phyloP scores from a whole-genome alignment of 2,888 invertebrate species.

The Heteropelma amictum region DNA sequence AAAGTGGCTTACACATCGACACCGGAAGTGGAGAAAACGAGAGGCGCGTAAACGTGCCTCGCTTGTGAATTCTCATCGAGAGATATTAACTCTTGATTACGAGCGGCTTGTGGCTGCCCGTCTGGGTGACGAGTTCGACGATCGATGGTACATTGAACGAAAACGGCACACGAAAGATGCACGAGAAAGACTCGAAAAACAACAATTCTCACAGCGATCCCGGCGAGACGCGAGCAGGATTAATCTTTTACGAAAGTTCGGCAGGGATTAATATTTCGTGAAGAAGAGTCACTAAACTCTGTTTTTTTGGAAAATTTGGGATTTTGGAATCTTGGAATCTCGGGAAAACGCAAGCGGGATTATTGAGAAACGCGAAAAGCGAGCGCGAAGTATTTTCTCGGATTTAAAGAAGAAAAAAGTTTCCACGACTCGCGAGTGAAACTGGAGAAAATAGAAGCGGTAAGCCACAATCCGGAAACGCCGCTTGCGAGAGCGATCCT shows the following conservation, averaged over 20 bases:
- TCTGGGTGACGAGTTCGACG: slow-evolving; percentile 34
- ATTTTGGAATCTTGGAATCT: no score
- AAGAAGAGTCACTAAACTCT: no score
- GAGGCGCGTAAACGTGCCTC: slow-evolving; percentile 51
- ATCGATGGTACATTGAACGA: slow-evolving; percentile 9
- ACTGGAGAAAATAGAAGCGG: slow-evolving; percentile 19
- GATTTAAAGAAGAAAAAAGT: background rate
- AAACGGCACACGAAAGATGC: no score
- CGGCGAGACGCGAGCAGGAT: no score
- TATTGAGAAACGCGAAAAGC: no score
- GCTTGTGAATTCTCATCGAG: slow-evolving; percentile 46
- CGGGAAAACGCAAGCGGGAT: no score
- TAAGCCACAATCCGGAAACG: slow-evolving; percentile 49
- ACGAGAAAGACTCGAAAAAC: background rate
- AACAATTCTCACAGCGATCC: no score
- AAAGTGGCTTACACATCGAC: slow-evolving; percentile 34
- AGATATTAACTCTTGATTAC: slow-evolving; percentile 43
- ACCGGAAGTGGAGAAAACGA: slow-evolving; percentile 58
- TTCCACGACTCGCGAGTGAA: slow-evolving; percentile 10
- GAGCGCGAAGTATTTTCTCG: no score
- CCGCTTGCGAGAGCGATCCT: slow-evolving; percentile 19
- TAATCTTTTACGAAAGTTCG: no score
- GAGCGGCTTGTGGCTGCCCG: slow-evolving; percentile 17
- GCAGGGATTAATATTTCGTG: no score
- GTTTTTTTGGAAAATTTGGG: no score